These are phyloP conservation scores for Siniperca chuatsi DNA, from an alignment of 2,113 vertebrate genomes.

Conservation along the genomic window DNA sequence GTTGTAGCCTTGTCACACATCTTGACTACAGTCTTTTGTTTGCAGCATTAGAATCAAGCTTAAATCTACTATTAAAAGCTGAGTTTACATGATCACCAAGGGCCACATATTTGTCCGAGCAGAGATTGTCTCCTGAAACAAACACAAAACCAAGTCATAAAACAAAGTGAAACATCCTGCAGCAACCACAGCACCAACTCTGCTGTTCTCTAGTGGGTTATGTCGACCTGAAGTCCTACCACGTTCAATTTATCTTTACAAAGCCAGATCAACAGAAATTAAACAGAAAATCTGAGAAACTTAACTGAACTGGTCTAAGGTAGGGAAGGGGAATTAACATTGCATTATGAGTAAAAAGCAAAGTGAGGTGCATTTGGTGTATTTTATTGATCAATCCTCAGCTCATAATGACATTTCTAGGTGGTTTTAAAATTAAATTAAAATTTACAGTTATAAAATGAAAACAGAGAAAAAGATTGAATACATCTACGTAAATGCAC, in stretches of 20 bases:
- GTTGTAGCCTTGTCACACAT: not conserved
- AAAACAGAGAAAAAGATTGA: not conserved
- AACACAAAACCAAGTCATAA: constrained; percentile 32
- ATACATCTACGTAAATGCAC: not conserved
- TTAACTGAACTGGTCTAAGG: not conserved
- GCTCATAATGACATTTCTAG: not conserved
- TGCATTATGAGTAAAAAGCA: constrained; percentile 10
- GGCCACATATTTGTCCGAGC: constrained; percentile 13
- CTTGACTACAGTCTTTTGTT: not conserved
- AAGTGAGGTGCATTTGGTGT: not conserved
- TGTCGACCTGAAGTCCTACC: constrained; percentile 6
- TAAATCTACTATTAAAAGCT: not conserved
- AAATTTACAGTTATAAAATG: constrained; percentile 7
- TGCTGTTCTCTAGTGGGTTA: not conserved
- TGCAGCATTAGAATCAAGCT: not conserved
- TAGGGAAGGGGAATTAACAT: not conserved
- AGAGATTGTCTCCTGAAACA: constrained; percentile 23
- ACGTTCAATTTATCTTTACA: constrained; percentile 35
- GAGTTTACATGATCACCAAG: not conserved
- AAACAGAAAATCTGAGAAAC: constrained; percentile 1
- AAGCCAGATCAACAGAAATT: constrained; percentile 21
- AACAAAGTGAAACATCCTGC: constrained; percentile 53
- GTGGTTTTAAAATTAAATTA: not conserved
- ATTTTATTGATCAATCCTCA: constrained; percentile 6
- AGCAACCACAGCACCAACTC: constrained; percentile 35